These are phyloP conservation scores for Mobula birostris DNA, from an alignment of 2,113 vertebrate genomes.

Conservation along the genomic window DNA sequence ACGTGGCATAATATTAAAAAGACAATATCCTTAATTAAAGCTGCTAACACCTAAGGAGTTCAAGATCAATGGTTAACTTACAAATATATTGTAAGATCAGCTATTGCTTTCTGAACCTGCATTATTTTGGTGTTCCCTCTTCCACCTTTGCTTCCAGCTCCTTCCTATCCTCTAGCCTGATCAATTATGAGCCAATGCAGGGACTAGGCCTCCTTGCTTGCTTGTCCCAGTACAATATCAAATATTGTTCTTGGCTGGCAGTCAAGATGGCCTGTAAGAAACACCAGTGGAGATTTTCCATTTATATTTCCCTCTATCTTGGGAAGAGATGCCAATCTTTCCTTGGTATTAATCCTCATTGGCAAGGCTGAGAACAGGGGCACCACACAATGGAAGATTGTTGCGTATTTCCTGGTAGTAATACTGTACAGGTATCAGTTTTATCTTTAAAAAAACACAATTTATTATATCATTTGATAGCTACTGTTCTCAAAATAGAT, in stretches of 20 bases:
- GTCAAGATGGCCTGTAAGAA: background rate
- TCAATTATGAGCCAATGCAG: background rate
- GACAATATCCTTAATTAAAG: background rate
- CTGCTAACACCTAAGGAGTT: background rate
- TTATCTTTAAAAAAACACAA: background rate
- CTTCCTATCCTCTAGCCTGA: background rate
- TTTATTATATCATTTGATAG: background rate
- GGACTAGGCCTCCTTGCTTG: background rate
- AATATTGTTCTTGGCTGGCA: background rate
- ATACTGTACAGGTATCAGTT: too few species aligned
- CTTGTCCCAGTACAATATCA: background rate
- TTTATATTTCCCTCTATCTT: background rate
- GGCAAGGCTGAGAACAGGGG: background rate
- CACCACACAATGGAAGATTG: background rate
- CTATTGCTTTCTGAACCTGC: background rate
- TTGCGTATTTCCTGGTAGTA: background rate
- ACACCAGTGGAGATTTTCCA: background rate
- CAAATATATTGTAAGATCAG: background rate
- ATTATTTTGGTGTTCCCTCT: background rate
- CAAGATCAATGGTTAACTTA: background rate
- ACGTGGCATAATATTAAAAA: constrained; percentile 5
- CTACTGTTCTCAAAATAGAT: background rate
- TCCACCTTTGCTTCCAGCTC: background rate
- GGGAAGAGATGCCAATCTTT: background rate
- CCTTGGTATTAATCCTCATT: background rate